Evolutionary conservation across 2,888 invertebrate species (phyloP).

Genomic region (Thymelicus lineola): DNA sequence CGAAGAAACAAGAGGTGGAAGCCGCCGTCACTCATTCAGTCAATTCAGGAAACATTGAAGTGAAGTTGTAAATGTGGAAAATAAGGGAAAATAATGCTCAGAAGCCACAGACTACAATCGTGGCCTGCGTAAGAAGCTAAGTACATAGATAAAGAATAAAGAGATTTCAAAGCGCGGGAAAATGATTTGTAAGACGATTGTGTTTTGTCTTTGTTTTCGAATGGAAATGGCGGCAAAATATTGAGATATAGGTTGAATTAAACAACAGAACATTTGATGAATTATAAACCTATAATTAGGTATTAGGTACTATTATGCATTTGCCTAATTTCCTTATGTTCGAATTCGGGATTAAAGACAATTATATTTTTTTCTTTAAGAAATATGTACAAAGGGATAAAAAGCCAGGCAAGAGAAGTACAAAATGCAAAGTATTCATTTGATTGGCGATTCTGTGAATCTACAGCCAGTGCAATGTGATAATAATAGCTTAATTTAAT

Average conservation of each 20-base stretch:
- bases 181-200: not conserved
- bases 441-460: conserved; percentile 60
- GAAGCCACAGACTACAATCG: no score
- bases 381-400: not conserved
- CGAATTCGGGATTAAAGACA: not conserved
- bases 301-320: no score
- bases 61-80: conserved; percentile 59
- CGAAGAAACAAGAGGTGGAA: conserved; percentile 65
- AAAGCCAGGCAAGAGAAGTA: conserved; percentile 38
- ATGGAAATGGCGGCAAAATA: not conserved
- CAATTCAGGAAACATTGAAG: conserved; percentile 68
- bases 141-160: not conserved
- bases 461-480: conserved; percentile 76
- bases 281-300: not conserved
- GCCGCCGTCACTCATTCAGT: conserved; percentile 56
- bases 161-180: conserved; percentile 2
- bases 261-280: no score
- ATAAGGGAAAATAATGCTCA: conserved; percentile 5
- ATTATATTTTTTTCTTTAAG: not conserved
- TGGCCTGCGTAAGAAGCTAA: not conserved
- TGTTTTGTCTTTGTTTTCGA: not conserved
- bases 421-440: conserved; percentile 40
- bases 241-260: no score
- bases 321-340: not conserved
- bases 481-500: conserved; percentile 58